These are phyloP conservation scores for Pharmacophagus antenor DNA, from an alignment of 2,888 invertebrate species.

Conservation along the genomic window DNA sequence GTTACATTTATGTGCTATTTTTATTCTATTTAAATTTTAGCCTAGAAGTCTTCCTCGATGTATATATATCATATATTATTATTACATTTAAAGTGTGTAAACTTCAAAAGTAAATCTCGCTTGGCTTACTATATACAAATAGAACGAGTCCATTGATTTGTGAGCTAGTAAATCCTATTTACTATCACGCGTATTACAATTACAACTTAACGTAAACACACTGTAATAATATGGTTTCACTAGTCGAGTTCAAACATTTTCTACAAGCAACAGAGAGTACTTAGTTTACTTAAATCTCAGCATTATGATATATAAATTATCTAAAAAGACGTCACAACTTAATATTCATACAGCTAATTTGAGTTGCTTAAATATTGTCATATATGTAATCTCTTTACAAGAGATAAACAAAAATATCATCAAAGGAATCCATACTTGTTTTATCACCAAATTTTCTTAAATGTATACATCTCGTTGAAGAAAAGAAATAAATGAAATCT, in stretches of 20 bases:
- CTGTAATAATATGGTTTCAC: conserved; percentile 26
- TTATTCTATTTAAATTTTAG: too few species aligned
- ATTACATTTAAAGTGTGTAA: not conserved
- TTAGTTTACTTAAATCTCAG: not conserved
- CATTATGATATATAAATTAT: not conserved
- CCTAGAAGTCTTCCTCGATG: too few species aligned
- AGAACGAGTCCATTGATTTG: conserved; percentile 5
- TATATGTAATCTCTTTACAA: too few species aligned
- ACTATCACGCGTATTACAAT: conserved; percentile 4
- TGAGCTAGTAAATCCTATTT: conserved; percentile 16
- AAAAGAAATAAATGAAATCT: too few species aligned
- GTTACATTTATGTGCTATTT: too few species aligned
- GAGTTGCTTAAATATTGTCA: not conserved
- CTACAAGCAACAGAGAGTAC: not conserved
- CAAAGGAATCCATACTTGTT: too few species aligned
- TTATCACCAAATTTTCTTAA: too few species aligned
- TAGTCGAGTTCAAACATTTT: not conserved
- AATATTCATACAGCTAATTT: not conserved
- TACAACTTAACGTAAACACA: conserved; percentile 3
- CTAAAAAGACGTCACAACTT: not conserved
- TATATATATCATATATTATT: not conserved
- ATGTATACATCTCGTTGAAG: too few species aligned
- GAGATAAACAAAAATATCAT: too few species aligned
- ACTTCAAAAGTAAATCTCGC: not conserved
- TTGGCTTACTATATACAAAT: not conserved